Base-by-base conservation (phyloP, 2,888 invertebrate species). In the Stenolophus ochropezus region DNA sequence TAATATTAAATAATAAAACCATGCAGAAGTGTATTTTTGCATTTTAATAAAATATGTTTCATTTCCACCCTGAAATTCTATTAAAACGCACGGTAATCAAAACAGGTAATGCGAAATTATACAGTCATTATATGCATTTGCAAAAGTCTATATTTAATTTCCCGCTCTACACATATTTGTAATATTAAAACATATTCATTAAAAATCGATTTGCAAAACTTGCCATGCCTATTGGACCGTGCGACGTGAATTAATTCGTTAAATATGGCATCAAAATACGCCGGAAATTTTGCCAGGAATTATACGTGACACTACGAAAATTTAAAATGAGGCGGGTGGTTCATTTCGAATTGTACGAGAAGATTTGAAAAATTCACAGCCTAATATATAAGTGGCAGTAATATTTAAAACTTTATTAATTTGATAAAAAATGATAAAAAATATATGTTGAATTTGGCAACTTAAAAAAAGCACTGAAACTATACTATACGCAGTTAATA, bases 131-230 rank as follows among this genome's bases (percentile, higher is more conserved):
- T 56, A 18, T 56, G 56, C 56, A 56, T 56, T 56, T 56, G 11
- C 2, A 56, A 56, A 21, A 21, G 56, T 56, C 56, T 20, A 56
- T 21, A 56, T 56, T 56, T 20, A 56, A 56, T 56, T 56, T 56
- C 11, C 6, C 11, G 20, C 18, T 20, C 56, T 20, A 56, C 18
- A 56, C 21, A 56, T 56, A 53, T 56, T 56, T 56, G 56, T 5
- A 18, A 56, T 56, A 56, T 56, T 21, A 20, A 56, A 56, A 56
- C 56, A 21, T 21, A 56, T 56, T 56, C 56, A 56, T 56, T 56
- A 56, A 56, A 56, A 56, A 56, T 56, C 21, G 20, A 56, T 56
- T 56, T 56, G 56, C 11, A 20, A 56, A 56, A 20, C 8, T 18
- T 8, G 5, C 5, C 18, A 8, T 21, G 18, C 21, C 6, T 20